These are phyloP conservation scores for Periophthalmus modestus DNA, from an alignment of 2,113 vertebrate genomes.

Conservation along the genomic window DNA sequence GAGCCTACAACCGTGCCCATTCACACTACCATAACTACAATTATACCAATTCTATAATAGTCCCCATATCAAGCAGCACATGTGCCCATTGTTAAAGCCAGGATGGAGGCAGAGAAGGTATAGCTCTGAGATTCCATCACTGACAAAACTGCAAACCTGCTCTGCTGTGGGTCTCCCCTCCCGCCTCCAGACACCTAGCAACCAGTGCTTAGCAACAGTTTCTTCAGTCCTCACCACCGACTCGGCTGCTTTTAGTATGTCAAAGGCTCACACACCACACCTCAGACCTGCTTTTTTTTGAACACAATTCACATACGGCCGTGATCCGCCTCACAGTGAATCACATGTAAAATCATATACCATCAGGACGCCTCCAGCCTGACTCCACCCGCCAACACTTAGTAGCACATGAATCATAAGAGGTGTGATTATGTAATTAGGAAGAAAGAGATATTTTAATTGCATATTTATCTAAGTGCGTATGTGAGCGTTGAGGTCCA, in stretches of 20 bases:
- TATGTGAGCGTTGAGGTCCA: not conserved
- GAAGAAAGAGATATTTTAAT: not conserved
- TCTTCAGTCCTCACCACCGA: constrained; percentile 63
- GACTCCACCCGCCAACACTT: constrained; percentile 19
- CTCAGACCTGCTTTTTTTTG: constrained; percentile 54
- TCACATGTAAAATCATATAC: constrained; percentile 39
- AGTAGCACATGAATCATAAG: constrained; percentile 20
- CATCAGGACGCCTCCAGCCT: constrained; percentile 22
- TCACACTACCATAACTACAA: not conserved
- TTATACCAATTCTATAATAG: not conserved
- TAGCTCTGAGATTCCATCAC: constrained; percentile 62
- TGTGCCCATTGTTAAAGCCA: constrained; percentile 2
- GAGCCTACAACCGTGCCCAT: not conserved
- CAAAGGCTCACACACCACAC: constrained; percentile 62
- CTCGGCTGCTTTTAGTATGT: constrained; percentile 70
- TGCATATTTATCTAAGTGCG: not conserved
- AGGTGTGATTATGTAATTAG: constrained; percentile 3
- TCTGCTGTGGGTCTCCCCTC: constrained; percentile 26
- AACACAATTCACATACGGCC: constrained; percentile 30
- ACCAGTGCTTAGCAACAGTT: constrained; percentile 79
- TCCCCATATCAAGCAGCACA: not conserved
- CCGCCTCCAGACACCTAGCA: constrained; percentile 65
- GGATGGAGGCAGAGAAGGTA: constrained; percentile 40
- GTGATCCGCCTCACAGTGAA: constrained; percentile 28
- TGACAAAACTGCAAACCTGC: constrained; percentile 48